phyloP scores from a whole-genome alignment of 2,113 vertebrate genomes.

The Alaudala cheleensis region DNA sequence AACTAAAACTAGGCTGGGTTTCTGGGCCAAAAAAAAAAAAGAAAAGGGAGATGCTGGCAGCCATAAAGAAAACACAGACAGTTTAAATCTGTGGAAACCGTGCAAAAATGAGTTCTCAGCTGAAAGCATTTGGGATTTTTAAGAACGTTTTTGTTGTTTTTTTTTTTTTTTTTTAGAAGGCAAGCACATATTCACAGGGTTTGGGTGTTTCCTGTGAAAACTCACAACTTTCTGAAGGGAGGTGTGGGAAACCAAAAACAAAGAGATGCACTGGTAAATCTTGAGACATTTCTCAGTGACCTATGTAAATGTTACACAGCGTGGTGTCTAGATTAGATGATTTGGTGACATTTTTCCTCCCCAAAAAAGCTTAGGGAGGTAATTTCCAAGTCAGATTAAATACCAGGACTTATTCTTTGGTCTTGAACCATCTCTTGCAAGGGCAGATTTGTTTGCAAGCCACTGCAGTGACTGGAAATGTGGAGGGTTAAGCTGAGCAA shows the following conservation, averaged over 20 bases:
- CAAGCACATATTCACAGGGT: background rate
- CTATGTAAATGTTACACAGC: background rate
- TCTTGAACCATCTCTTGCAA: background rate
- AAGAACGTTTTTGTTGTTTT: background rate
- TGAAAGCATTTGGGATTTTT: background rate
- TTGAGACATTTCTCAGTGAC: background rate
- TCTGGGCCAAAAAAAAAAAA: background rate
- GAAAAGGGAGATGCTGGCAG: background rate
- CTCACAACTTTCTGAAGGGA: background rate
- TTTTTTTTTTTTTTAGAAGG: background rate
- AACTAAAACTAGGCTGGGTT: background rate
- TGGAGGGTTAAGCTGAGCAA: background rate
- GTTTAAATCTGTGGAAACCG: background rate
- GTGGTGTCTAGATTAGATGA: background rate
- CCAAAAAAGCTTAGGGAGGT: background rate
- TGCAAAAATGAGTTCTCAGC: background rate
- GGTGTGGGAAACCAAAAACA: background rate
- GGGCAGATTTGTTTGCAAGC: background rate
- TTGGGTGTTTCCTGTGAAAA: conserved; percentile 17
- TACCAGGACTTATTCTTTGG: background rate
- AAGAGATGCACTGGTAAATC: background rate
- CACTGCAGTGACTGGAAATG: background rate
- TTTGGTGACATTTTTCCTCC: background rate
- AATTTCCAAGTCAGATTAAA: background rate
- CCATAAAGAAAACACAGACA: background rate